Conservation (phyloP, 2,113 vertebrate genomes). For the Hiodon alosoides region DNA sequence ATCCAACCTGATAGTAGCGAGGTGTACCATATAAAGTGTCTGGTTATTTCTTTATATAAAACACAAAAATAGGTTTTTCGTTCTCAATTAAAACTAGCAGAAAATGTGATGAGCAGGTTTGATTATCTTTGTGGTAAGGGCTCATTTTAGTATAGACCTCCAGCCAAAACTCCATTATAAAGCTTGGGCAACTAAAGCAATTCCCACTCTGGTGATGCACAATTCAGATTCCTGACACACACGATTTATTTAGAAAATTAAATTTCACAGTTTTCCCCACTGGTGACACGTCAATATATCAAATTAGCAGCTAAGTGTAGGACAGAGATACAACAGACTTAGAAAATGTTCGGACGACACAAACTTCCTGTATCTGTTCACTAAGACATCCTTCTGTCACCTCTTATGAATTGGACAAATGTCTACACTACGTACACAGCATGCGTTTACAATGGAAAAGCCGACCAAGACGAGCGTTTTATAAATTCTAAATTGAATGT, state of each 20-base stretch:
- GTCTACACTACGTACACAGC: not conserved
- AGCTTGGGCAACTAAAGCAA: conserved; percentile 63
- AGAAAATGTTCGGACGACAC: too few species aligned
- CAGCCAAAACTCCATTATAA: conserved; percentile 57
- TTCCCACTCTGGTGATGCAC: conserved; percentile 67
- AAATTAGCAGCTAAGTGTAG: conserved; percentile 29
- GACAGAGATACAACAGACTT: conserved; percentile 30
- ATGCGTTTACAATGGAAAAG: not conserved
- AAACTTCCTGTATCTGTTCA: too few species aligned
- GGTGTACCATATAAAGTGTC: too few species aligned
- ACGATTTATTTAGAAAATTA: conserved; percentile 58
- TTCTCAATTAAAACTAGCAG: not conserved
- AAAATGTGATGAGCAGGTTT: conserved; percentile 14
- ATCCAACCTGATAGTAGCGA: too few species aligned
- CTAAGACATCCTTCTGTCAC: too few species aligned
- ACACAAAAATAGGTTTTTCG: too few species aligned
- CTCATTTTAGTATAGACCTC: conserved; percentile 48
- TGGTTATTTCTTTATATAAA: too few species aligned
- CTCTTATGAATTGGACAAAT: not conserved
- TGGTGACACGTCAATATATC: conserved; percentile 51
- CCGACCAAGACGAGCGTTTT: not conserved
- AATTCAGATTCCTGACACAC: conserved; percentile 49
- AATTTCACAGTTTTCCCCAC: conserved; percentile 42
- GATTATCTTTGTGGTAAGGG: conserved; percentile 3
- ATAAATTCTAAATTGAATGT: not conserved